Evolutionary conservation across 2,888 invertebrate genomes (phyloP), one percentile per base, ranked within the genome.

Genomic region (Serrognathus titanus): DNA sequence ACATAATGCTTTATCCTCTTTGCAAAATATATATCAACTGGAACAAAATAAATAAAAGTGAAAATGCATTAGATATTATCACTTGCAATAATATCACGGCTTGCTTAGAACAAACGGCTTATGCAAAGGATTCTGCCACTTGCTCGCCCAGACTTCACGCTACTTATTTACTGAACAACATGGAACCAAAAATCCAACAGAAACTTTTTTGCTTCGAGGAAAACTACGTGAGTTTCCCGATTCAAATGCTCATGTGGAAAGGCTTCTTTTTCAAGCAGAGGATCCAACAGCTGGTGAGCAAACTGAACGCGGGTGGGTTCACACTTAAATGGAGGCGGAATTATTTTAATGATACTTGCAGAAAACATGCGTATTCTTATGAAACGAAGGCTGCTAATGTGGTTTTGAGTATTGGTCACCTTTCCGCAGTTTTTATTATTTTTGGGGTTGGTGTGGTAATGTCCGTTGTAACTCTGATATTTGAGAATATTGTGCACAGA

Each of bases 181-280:
- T 67, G n/a, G 62, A 68, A 35, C 37, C 56, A 11, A 63, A 65
- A 16, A 65, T 66, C 12, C 59, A 54, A 3, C 64, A 66, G 1
- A 50, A 66, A 20, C 60, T 71, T 12, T 66, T 68, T 51, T 68
- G 68, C 48, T 64, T 73, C 43, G 61, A 67, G 35, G 58, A 68
- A 2, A 67, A 69, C 13, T 66, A 74, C 1, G 69, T 71, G 3
- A 69, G 66, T n/a, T 72, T 69, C 62, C 73, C 73, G 1, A 58
- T 75, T 4, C 72, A 71, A 62, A 71, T 76, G 62, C 55, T 72
- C n/a, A 66, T 72, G 63, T 62, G 66, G 5, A 73, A 73, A 61
- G 75, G 75, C 3, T 74, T 74, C 63, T 73, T 71, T 20, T 62
- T 74, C 9, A 66, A 62, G 12, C 53, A 63, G 2, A 50, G 60